Base-by-base conservation (phyloP, 2,113 vertebrate species). In the Varanus salvator region DNA sequence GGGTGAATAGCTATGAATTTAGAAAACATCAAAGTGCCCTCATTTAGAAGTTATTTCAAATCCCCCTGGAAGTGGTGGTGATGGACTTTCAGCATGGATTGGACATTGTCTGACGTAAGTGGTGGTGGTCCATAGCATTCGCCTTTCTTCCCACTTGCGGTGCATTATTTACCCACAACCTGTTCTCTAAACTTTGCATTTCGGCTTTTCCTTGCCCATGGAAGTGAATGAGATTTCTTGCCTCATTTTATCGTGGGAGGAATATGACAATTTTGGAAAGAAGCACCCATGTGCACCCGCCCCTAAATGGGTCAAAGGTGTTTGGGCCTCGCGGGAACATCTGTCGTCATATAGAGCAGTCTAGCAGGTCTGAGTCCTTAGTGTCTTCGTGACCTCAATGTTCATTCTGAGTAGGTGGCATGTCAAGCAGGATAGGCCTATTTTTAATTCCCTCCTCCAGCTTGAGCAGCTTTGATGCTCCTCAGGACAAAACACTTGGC, bases 311-410 rank as follows among this genome's bases (percentile, higher is more conserved):
- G 21, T 90, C 90, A 89, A 50, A 92, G 3, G 1, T 0, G 15
- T 60, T 14, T 77, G 23, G 38, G 31, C 1, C 2, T 1, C 5
- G 17, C 72, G 87, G 81, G 29, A 87, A 25, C 83, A 75, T 77
- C 78, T 75, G 85, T 69, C 82, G 77, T 72, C 85, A 80, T 64
- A 0, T 0, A 23, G 50, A 27, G 90, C 3, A 90, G 91, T 85
- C 93, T 93, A n/a, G 57, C 93, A 93, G 87, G 87, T 84, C 87
- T 21, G 89, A 91, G 87, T 87, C 92, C 92, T 75, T 87, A 31
- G 93, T 11, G 31, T 89, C 87, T 81, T 57, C 86, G 89, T 93
- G 94, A 94, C 94, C 93, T 86, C 92, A 76, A 84, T 90, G 90
- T 57, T 92, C 83, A 48, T 87, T 93, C 87, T 3, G 86, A 89